phyloP scores from a whole-genome alignment of 2,888 invertebrate genomes.

The Cybosia mesomella region DNA sequence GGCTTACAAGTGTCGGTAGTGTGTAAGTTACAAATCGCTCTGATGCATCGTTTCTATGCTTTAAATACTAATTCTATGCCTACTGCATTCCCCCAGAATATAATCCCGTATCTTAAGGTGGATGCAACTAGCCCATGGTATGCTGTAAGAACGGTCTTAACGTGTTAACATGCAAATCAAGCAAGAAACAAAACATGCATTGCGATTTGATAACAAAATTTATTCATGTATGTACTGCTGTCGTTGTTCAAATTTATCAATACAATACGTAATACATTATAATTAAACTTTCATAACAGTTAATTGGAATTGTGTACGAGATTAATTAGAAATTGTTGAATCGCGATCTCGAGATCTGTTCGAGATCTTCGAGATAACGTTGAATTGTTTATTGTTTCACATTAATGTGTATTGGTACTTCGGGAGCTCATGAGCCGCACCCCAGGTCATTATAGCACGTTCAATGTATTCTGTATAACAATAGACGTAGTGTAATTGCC shows the following conservation, averaged over 20 bases:
- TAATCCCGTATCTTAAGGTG: no score
- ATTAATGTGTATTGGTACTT: conserved; percentile 64
- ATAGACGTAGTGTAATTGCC: conserved; percentile 75
- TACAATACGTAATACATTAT: conserved; percentile 59
- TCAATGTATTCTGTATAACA: conserved; percentile 77
- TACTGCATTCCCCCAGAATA: no score
- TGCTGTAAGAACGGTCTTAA: no score
- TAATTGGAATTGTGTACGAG: conserved; percentile 73
- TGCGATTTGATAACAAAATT: conserved; percentile 60
- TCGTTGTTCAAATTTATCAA: conserved; percentile 65
- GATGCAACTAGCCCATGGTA: no score
- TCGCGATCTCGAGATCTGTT: conserved; percentile 47
- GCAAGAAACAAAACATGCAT: conserved; percentile 48
- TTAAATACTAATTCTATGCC: no score
- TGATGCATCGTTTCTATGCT: no score
- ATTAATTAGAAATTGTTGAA: conserved; percentile 80
- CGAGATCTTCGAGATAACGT: conserved; percentile 63
- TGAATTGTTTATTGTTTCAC: conserved; percentile 68
- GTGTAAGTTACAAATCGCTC: no score
- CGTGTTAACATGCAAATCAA: conserved; percentile 35
- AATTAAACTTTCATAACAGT: conserved; percentile 81
- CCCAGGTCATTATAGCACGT: conserved; percentile 74
- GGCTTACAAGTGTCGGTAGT: no score
- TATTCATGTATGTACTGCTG: conserved; percentile 62
- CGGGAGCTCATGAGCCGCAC: conserved; percentile 56